A percentile compares a stretch with the other conserved stretches of the same genome.
Evolutionary conservation across 2,113 vertebrate genomes (phyloP).

Genomic region (Pygathrix nemaeus): DNA sequence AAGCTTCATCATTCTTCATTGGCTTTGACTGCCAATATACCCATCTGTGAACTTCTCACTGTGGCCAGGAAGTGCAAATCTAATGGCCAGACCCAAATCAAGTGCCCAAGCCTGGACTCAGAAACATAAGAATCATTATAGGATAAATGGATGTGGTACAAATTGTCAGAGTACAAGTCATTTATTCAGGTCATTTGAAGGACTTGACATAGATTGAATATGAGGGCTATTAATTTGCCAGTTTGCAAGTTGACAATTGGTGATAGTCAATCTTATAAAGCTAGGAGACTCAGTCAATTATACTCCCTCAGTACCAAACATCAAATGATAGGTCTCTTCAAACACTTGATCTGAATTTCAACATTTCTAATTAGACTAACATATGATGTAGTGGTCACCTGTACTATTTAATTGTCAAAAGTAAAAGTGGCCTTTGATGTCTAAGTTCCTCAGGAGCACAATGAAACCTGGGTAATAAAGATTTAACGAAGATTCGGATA

Average conservation of each 20-base stretch:
- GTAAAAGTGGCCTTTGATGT: neutral
- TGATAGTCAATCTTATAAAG: neutral
- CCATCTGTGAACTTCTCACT: neutral
- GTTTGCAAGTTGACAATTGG: neutral
- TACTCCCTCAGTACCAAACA: neutral
- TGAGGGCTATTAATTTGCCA: neutral
- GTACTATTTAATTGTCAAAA: neutral
- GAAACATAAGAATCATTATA: neutral
- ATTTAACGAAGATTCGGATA: neutral
- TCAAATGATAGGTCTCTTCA: neutral
- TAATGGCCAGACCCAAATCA: neutral
- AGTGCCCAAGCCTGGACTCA: neutral
- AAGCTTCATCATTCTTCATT: neutral
- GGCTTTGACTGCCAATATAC: neutral
- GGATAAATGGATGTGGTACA: neutral
- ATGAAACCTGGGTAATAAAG: neutral
- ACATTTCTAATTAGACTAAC: neutral
- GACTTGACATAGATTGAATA: neutral
- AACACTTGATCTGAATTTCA: neutral
- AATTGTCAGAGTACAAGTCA: neutral
- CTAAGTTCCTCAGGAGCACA: neutral
- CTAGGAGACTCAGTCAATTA: neutral
- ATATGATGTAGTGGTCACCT: neutral
- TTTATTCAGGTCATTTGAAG: neutral
- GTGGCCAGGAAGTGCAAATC: neutral